Conservation (phyloP, 2,797 vertebrate species). For the Ptychobarbus kaznakovi region DNA sequence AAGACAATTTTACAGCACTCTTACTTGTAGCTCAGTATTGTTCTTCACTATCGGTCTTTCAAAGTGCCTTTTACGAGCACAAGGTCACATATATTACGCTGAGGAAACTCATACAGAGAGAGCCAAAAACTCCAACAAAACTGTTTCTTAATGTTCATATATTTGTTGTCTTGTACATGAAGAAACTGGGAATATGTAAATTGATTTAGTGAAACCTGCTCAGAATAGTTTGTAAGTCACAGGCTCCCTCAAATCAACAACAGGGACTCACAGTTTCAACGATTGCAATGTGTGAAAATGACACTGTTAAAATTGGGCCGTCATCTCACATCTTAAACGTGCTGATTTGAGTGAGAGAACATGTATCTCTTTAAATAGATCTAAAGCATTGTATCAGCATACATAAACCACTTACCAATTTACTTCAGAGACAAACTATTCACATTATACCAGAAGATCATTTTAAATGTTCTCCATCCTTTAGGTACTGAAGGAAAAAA, state of each 20-base stretch:
- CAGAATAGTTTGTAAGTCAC: neutral
- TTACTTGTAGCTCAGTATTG: neutral
- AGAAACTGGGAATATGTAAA: neutral
- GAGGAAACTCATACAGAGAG: neutral
- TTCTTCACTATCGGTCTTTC: neutral
- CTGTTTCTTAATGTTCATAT: neutral
- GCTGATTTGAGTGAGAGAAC: constrained; percentile 7
- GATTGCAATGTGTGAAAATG: constrained; percentile 35
- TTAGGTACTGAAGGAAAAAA: constrained; percentile 31
- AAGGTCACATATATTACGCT: constrained; percentile 9
- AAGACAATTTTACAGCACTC: neutral
- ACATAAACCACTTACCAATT: neutral
- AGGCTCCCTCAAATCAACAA: neutral
- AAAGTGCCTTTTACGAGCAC: neutral
- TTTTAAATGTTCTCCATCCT: neutral
- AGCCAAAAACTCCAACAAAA: neutral
- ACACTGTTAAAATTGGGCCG: constrained; percentile 28
- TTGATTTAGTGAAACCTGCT: neutral
- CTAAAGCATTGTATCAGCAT: neutral
- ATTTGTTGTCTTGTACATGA: neutral
- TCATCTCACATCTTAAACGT: neutral
- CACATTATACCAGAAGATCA: neutral
- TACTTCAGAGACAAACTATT: neutral
- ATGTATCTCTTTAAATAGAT: neutral
- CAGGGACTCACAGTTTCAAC: constrained; percentile 27